Evolutionary conservation across 2,797 vertebrate species (phyloP).

Genomic region (Gambelia wislizenii): DNA sequence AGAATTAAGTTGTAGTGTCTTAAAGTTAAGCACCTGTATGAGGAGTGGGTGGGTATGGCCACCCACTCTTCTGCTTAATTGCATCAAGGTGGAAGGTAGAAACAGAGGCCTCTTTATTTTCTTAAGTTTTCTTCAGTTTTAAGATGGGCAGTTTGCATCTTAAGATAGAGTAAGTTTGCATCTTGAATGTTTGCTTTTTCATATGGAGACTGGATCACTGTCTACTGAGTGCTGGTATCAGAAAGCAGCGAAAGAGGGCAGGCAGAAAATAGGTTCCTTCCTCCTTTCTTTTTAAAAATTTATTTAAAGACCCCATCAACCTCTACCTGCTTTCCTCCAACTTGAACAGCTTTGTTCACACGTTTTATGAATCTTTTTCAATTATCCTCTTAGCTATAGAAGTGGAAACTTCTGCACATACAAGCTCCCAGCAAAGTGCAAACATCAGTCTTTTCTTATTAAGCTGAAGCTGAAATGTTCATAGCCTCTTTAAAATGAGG

Average conservation of each 20-base stretch:
- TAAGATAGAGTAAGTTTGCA: too few relatives aligned
- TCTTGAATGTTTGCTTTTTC: slow-evolving; percentile 15
- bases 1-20: not conserved
- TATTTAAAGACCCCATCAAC: slow-evolving; percentile 27
- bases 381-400: slow-evolving; percentile 57
- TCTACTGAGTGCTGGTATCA: not conserved
- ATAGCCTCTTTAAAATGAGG: slow-evolving; percentile 63
- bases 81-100: not conserved
- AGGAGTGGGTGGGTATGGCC: too few relatives aligned
- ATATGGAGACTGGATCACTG: not conserved
- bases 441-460: slow-evolving; percentile 69
- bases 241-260: not conserved
- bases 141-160: not conserved
- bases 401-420: slow-evolving; percentile 49
- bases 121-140: not conserved
- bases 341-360: slow-evolving; percentile 35
- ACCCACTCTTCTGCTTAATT: not conserved
- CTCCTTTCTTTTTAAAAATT: not conserved
- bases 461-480: slow-evolving; percentile 69
- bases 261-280: slow-evolving; percentile 21
- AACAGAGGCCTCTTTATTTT: not conserved
- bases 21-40: not conserved
- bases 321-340: slow-evolving; percentile 43
- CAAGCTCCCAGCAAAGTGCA: slow-evolving; percentile 53
- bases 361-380: slow-evolving; percentile 52